These are phyloP conservation scores for Aspiorhynchus laticeps DNA, from an alignment of 2,113 vertebrate genomes.

Conservation along the genomic window DNA sequence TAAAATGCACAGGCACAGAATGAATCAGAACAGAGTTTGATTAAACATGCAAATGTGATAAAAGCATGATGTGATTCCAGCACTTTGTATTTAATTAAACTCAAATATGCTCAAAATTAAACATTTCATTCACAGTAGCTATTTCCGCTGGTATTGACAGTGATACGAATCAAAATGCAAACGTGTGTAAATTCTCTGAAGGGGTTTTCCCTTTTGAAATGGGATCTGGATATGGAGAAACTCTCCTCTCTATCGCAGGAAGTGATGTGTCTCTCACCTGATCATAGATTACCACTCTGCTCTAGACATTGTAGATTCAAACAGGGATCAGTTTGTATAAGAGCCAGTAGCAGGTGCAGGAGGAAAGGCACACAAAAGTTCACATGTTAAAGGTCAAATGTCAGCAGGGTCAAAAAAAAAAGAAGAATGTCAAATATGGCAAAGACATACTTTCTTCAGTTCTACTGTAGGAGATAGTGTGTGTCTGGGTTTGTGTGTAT, in stretches of 20 bases:
- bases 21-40: neutral
- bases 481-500: constrained; percentile 45
- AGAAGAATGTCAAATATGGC: constrained; percentile 54
- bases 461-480: neutral
- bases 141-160: neutral
- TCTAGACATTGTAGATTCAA: constrained; percentile 46
- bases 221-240: constrained; percentile 68
- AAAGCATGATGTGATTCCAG: neutral
- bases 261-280: constrained; percentile 69
- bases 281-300: constrained; percentile 57
- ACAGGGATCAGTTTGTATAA: constrained; percentile 67
- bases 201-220: constrained; percentile 65
- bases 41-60: constrained; percentile 2
- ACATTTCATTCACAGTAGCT: neutral
- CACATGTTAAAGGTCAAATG: constrained; percentile 83
- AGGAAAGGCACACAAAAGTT: constrained; percentile 65
- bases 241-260: constrained; percentile 63
- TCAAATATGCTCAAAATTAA: neutral
- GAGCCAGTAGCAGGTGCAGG: constrained; percentile 46
- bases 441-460: neutral
- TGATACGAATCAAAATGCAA: neutral
- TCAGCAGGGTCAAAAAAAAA: constrained; percentile 76
- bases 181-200: constrained; percentile 46
- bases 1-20: neutral
- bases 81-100: neutral